phyloP scores from a whole-genome alignment of 2,113 vertebrate genomes.

The Chloropsis hardwickii region DNA sequence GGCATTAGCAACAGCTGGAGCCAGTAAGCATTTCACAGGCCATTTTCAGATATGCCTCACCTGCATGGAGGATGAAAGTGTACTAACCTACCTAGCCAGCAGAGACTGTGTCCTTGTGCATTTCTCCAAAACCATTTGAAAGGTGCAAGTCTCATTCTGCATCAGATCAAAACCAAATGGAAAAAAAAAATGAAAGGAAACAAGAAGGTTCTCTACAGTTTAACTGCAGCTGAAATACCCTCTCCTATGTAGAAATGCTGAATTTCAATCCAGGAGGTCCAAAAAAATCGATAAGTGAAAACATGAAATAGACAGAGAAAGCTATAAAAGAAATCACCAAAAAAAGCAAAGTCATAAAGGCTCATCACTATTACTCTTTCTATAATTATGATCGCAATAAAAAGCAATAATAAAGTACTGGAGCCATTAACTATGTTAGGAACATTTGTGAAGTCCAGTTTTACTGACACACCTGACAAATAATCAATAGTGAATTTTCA shows the following conservation, averaged over 20 bases:
- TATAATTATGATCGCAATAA: neutral
- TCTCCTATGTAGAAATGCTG: neutral
- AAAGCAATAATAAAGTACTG: neutral
- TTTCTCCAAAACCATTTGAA: neutral
- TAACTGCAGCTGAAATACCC: neutral
- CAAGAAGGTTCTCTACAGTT: neutral
- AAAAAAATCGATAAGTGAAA: neutral
- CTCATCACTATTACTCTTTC: neutral
- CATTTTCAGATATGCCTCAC: neutral
- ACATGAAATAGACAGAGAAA: neutral
- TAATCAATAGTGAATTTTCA: neutral
- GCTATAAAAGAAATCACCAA: neutral
- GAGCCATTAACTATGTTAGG: neutral
- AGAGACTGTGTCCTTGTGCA: neutral
- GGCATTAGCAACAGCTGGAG: neutral
- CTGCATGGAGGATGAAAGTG: too few species aligned
- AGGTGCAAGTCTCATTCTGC: neutral
- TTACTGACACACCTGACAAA: neutral
- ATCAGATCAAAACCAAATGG: neutral
- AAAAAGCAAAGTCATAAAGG: neutral
- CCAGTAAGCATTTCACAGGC: neutral
- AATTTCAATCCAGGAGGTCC: neutral
- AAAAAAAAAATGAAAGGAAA: neutral
- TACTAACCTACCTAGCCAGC: neutral
- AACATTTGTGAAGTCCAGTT: neutral